Conservation (phyloP, 1,140 invertebrate genomes). For the Medauroidea extradentata region DNA sequence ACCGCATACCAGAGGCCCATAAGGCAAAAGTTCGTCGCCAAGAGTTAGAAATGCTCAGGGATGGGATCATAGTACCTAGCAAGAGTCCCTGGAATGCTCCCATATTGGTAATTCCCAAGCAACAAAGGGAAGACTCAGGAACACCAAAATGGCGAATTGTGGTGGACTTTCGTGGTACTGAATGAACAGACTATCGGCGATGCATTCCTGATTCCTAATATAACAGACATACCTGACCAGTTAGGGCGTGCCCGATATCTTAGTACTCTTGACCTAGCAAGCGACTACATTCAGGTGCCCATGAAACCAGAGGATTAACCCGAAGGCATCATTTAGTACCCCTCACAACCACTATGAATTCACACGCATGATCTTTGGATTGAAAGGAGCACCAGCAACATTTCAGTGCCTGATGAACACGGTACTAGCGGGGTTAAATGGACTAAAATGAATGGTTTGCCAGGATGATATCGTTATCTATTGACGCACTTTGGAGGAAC, state of each 20-base stretch:
- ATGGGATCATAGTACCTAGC: too few species aligned
- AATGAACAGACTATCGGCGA: too few species aligned
- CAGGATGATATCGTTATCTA: constrained; percentile 45
- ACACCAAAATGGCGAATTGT: too few species aligned
- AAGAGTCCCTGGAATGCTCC: too few species aligned
- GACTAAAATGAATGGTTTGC: constrained; percentile 36
- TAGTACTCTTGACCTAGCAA: constrained; percentile 41
- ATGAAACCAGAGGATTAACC: constrained; percentile 32
- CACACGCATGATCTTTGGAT: constrained; percentile 30
- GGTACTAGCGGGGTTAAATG: constrained; percentile 33
- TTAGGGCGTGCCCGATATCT: constrained; percentile 40
- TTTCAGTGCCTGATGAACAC: too few species aligned
- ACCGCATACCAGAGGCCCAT: too few species aligned
- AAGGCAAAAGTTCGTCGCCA: too few species aligned
- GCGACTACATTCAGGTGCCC: constrained; percentile 49
- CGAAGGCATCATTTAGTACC: constrained; percentile 45
- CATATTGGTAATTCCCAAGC: too few species aligned
- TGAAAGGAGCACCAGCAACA: constrained; percentile 30
- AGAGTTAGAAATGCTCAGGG: too few species aligned
- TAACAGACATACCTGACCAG: constrained; percentile 43
- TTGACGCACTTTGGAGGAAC: constrained; percentile 32
- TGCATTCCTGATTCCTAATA: too few species aligned
- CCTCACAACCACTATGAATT: constrained; percentile 40
- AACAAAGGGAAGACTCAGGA: too few species aligned
- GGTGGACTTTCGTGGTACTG: too few species aligned